These are phyloP conservation scores for Trichacis sp. DNA, from an alignment of 2,888 invertebrate species.

Conservation along the genomic window DNA sequence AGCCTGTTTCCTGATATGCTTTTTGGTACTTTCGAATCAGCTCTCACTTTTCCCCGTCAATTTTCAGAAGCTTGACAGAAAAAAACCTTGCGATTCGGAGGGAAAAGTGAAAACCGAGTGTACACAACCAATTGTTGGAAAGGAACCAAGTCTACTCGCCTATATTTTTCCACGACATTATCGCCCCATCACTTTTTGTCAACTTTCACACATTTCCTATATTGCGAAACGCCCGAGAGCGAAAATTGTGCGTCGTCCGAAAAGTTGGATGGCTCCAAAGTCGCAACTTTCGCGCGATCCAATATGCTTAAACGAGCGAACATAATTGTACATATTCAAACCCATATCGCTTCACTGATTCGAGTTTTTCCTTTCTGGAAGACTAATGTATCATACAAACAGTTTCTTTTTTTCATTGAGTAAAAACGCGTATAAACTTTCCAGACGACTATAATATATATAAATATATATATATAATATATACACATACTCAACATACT, in stretches of 20 bases:
- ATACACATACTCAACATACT: background rate
- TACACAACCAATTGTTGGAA: too few relatives aligned
- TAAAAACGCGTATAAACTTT: slow-evolving; percentile 1
- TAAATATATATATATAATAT: slow-evolving; percentile 2
- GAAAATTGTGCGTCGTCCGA: background rate
- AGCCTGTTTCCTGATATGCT: too few relatives aligned
- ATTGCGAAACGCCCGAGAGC: background rate
- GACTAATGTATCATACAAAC: slow-evolving; percentile 2
- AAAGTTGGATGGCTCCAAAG: slow-evolving; percentile 1
- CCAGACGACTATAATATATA: slow-evolving; percentile 2
- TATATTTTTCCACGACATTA: too few relatives aligned
- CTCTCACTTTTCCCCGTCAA: too few relatives aligned
- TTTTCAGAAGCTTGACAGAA: too few relatives aligned
- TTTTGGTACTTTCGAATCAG: too few relatives aligned
- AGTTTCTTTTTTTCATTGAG: background rate
- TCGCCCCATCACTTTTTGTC: too few relatives aligned
- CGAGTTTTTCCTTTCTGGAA: background rate
- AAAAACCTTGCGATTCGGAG: too few relatives aligned
- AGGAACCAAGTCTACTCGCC: too few relatives aligned
- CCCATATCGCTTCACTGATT: background rate
- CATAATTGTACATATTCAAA: background rate
- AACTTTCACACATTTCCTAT: slow-evolving; percentile 6
- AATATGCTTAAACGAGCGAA: background rate
- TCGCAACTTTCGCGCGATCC: background rate
- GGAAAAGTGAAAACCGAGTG: too few relatives aligned